A percentile compares a stretch with the other conserved stretches of the same genome.
Evolutionary conservation across 1,140 invertebrate genomes (phyloP).

Genomic region (Tyrophagus putrescentiae): DNA sequence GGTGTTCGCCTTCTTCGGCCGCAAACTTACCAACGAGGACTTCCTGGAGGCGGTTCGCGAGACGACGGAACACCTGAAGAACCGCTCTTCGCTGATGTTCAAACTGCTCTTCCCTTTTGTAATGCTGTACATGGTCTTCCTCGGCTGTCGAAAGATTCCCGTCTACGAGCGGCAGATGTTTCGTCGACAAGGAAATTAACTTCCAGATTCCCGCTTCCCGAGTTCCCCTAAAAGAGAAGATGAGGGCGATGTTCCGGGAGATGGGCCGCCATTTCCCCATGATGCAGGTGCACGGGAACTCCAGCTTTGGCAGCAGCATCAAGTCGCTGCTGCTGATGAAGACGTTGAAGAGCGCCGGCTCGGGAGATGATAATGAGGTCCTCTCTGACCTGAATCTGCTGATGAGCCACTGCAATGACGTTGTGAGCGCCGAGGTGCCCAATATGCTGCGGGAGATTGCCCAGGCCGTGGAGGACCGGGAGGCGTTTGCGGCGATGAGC

Average conservation of each 20-base stretch:
- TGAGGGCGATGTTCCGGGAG: background rate
- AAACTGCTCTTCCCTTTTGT: background rate
- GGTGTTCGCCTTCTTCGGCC: slow-evolving; percentile 14
- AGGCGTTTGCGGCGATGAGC: background rate
- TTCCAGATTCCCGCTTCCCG: too few relatives aligned
- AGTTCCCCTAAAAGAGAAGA: slow-evolving; percentile 1
- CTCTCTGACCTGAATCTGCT: slow-evolving; percentile 47
- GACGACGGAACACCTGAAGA: background rate
- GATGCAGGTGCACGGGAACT: background rate
- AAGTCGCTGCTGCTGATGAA: slow-evolving; percentile 1
- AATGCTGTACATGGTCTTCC: background rate
- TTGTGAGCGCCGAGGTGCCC: slow-evolving; percentile 20
- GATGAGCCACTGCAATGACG: slow-evolving; percentile 41
- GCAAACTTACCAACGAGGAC: background rate
- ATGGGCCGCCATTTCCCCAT: background rate
- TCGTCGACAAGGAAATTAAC: background rate
- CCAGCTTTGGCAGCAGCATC: background rate
- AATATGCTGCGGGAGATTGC: slow-evolving; percentile 3
- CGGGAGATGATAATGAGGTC: slow-evolving; percentile 28
- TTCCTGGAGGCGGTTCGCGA: background rate
- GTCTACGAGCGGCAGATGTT: background rate
- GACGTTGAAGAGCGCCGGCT: background rate
- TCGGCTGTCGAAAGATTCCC: background rate
- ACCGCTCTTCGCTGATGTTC: background rate
- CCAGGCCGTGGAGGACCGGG: background rate